Conservation (phyloP, 1,140 invertebrate genomes). For the Ericerus pela region DNA sequence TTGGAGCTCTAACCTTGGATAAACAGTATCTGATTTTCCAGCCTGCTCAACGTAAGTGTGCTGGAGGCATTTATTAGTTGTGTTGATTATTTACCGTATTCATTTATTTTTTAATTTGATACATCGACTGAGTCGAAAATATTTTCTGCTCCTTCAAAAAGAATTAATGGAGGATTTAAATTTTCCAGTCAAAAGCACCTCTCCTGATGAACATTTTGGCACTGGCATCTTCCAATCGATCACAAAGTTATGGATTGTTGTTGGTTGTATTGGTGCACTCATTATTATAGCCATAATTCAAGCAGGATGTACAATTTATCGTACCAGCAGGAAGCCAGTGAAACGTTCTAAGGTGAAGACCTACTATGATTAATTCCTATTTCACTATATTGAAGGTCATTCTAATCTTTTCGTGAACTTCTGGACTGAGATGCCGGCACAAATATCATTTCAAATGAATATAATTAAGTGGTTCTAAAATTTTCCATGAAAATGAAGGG, state of each 20-base stretch:
- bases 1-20: constrained; percentile 63
- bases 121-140: background rate
- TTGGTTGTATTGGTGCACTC: constrained; percentile 63
- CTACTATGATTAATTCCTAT: background rate
- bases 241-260: constrained; percentile 63
- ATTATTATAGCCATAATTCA: constrained; percentile 64
- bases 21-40: constrained; percentile 54
- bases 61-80: no score
- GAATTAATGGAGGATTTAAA: background rate
- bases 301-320: constrained; percentile 67
- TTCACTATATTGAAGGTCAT: no score
- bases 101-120: background rate
- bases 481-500: no score
- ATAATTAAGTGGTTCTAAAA: background rate
- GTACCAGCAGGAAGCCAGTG: constrained; percentile 40
- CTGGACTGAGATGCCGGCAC: no score
- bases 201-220: constrained; percentile 24
- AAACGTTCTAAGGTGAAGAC: background rate
- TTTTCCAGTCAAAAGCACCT: constrained; percentile 31
- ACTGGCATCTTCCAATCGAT: constrained; percentile 32
- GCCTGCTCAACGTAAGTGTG: constrained; percentile 34
- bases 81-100: background rate
- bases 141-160: background rate
- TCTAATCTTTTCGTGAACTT: constrained; percentile 2
- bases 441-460: constrained; percentile 18